Conservation (phyloP, 2,888 invertebrate genomes). For the Tortrix viridana region DNA sequence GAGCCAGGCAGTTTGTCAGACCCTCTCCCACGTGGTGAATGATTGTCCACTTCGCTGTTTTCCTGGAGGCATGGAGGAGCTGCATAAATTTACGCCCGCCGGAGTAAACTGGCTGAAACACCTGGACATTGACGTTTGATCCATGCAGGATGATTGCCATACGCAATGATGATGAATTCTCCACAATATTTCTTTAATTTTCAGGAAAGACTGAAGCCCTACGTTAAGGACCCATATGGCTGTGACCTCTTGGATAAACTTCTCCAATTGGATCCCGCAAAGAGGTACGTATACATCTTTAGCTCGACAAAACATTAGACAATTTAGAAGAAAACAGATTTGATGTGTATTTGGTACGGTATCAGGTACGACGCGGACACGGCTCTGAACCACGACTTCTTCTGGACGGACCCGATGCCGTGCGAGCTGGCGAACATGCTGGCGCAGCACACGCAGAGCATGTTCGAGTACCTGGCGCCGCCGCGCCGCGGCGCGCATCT, state of each 20-base stretch:
- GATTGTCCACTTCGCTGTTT: too few species aligned
- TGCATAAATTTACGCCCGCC: too few species aligned
- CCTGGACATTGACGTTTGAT: too few species aligned
- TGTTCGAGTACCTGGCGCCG: conserved; percentile 94
- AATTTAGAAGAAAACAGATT: too few species aligned
- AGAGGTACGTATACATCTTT: conserved; percentile 86
- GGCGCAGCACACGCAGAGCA: conserved; percentile 93
- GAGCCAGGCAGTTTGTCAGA: too few species aligned
- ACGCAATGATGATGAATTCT: too few species aligned
- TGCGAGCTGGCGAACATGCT: conserved; percentile 95
- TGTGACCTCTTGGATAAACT: conserved; percentile 97
- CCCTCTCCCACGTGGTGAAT: too few species aligned
- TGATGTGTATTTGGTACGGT: too few species aligned
- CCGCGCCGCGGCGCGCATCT: conserved; percentile 90
- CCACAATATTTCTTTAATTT: too few species aligned
- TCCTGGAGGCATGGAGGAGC: too few species aligned
- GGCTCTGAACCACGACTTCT: conserved; percentile 98
- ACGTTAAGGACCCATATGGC: conserved; percentile 95
- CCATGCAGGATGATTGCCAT: too few species aligned
- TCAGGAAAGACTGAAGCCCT: conserved; percentile 92
- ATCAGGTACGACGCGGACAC: conserved; percentile 94
- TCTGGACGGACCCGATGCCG: conserved; percentile 99
- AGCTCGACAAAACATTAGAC: background rate
- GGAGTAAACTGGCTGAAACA: too few species aligned
- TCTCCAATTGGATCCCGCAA: conserved; percentile 95